A percentile compares a stretch with the other conserved stretches of the same genome.
Conservation (phyloP, 1,140 invertebrate species). For the Hylyphantes graminicola region DNA sequence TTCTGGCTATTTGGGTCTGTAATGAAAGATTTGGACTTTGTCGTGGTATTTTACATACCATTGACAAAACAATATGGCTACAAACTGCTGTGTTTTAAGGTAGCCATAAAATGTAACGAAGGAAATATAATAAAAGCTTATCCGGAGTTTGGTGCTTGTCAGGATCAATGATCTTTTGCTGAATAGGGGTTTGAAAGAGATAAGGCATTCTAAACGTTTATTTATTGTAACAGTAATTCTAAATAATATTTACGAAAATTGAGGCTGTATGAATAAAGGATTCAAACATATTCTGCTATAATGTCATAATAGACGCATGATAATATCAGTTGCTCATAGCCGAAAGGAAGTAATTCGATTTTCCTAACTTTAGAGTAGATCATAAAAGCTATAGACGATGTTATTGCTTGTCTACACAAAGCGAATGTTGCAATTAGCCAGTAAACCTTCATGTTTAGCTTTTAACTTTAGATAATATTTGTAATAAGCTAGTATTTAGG, state of each 20-base stretch:
- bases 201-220: slow-evolving; percentile 7
- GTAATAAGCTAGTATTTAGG: no score
- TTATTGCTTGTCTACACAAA: no score
- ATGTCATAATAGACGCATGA: no score
- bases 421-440: no score
- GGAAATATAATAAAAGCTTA: slow-evolving; percentile 25
- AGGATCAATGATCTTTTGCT: slow-evolving; percentile 25
- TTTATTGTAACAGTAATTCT: slow-evolving; percentile 7
- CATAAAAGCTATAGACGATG: no score
- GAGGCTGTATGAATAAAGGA: no score
- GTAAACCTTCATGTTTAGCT: no score
- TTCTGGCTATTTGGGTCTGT: slow-evolving; percentile 46
- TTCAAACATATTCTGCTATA: no score
- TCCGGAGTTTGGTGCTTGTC: slow-evolving; percentile 34
- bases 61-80: slow-evolving; percentile 44
- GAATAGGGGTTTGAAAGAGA: not conserved
- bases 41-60: slow-evolving; percentile 21
- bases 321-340: no score
- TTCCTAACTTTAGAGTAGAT: no score
- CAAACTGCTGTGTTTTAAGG: slow-evolving; percentile 49
- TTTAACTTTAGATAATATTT: no score
- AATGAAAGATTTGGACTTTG: slow-evolving; percentile 49
- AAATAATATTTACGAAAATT: not conserved
- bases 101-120: slow-evolving; percentile 32
- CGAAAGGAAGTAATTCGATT: no score